phyloP scores from a whole-genome alignment of 1,140 invertebrate species.

The Pristionchus pacificus region DNA sequence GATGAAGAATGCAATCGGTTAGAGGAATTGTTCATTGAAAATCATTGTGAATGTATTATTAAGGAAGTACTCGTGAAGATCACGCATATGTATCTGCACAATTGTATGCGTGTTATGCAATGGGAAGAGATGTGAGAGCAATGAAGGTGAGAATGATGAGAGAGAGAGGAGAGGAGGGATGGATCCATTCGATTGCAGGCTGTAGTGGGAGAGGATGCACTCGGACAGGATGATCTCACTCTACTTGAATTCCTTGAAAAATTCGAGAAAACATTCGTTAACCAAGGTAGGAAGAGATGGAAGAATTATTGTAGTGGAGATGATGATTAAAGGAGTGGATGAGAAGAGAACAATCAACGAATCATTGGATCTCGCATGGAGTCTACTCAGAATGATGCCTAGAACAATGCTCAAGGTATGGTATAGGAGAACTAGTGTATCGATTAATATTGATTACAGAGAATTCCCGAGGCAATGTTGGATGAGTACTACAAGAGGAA shows the following conservation, averaged over 20 bases:
- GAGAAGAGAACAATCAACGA: conserved; percentile 1
- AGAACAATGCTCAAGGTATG: background rate
- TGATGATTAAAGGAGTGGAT: background rate
- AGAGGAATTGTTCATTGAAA: conserved; percentile 92
- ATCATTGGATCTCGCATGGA: conserved; percentile 3
- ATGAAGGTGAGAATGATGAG: conserved; percentile 69
- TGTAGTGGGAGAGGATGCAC: conserved; percentile 92
- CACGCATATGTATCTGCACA: conserved; percentile 95
- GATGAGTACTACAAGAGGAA: background rate
- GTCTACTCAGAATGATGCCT: background rate
- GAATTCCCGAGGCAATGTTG: background rate
- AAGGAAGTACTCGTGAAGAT: conserved; percentile 87
- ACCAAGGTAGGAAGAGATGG: conserved; percentile 69
- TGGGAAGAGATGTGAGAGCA: conserved; percentile 77
- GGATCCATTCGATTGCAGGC: conserved; percentile 60
- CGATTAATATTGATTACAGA: too few species aligned
- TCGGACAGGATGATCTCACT: conserved; percentile 90
- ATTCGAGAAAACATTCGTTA: conserved; percentile 99
- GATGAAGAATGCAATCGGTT: conserved; percentile 98
- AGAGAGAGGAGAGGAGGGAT: too few species aligned
- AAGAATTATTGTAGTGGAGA: background rate
- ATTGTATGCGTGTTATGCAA: conserved; percentile 60
- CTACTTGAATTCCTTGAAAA: conserved; percentile 97
- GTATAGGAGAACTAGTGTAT: background rate
- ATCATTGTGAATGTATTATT: conserved; percentile 89